Evolutionary conservation across 2,113 vertebrate species (phyloP), one percentile per base, ranked within the genome.

Genomic region (Suncus etruscus): DNA sequence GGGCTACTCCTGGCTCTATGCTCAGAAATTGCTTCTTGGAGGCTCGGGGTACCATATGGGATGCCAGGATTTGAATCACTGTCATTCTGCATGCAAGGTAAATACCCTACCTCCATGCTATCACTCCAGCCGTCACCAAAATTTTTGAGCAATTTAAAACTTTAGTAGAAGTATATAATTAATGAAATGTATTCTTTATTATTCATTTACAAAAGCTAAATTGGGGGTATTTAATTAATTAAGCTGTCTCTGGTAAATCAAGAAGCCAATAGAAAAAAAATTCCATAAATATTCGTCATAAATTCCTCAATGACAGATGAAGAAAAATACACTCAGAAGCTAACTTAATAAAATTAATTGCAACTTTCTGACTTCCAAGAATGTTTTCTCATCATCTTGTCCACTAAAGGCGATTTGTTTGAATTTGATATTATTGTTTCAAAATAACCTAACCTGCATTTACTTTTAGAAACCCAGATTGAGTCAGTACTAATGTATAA

Each of bases 311-410:
- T 74, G 82, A 47, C 47, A 14, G 11, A 18, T 61, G 14, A 75
- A 45, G 45, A 84, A 83, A 75, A 50, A 65, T 79, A 79, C n/a
- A 9, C 11, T 83, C 61, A 87, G 54, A 92, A 78, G 54, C 45
- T 65, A 83, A 22, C 45, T 32, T 50, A 16, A 83, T 65, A 76
- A 50, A 74, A 69, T 65, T 73, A 68, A 74, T 45, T 11, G 1
- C 16, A 45, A 50, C 74, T 89, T 94, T 90, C 77, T 76, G 27
- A 86, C 10, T 90, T 20, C 11, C 29, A 58, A 20, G 25, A 72
- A 61, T 0, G 76, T 25, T 76, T 83, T 50, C 2, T 8, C 29
- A 83, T 80, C 75, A 31, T 50, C 6, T 81, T 72, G 16, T 10
- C 58, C n/a, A 77, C 4, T 50, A 73, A 88, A 68, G 11, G 11